A percentile compares a stretch with the other conserved stretches of the same genome.
Evolutionary conservation across 2,113 vertebrate genomes (phyloP).

Genomic region (Protobothrops flavoviridis): DNA sequence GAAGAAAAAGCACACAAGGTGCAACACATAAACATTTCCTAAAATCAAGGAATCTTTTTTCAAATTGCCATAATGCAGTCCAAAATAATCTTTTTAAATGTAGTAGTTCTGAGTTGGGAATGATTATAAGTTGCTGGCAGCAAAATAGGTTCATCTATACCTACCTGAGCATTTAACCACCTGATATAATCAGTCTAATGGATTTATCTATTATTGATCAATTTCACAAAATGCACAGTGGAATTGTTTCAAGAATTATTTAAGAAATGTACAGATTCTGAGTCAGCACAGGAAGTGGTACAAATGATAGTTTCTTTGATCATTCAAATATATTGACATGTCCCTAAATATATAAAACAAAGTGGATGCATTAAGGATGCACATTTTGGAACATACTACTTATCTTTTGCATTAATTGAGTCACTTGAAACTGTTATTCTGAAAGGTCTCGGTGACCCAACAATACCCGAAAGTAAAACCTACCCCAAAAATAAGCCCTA

Average conservation of each 20-base stretch:
- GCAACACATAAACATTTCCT: neutral
- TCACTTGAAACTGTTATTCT: neutral
- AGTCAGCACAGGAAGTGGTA: neutral
- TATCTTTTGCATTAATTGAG: neutral
- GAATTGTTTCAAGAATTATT: neutral
- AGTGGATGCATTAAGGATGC: neutral
- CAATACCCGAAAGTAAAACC: too few relatives aligned
- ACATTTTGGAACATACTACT: neutral
- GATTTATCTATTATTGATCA: slow-evolving; percentile 2
- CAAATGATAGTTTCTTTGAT: neutral
- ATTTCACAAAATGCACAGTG: neutral
- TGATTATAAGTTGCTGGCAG: accelerated
- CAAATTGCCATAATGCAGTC: accelerated
- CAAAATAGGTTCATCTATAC: slow-evolving; percentile 8
- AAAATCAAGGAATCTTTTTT: neutral
- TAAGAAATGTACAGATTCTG: neutral
- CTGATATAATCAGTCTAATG: slow-evolving; percentile 14
- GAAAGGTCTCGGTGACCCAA: neutral
- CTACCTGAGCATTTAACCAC: neutral
- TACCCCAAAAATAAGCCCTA: too few relatives aligned
- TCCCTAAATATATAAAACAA: neutral
- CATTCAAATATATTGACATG: neutral
- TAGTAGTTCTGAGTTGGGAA: slow-evolving; percentile 1
- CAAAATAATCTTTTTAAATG: slow-evolving; percentile 25
- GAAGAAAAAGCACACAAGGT: neutral